phyloP scores from a whole-genome alignment of 2,113 vertebrate species.

The Tinamus guttatus region DNA sequence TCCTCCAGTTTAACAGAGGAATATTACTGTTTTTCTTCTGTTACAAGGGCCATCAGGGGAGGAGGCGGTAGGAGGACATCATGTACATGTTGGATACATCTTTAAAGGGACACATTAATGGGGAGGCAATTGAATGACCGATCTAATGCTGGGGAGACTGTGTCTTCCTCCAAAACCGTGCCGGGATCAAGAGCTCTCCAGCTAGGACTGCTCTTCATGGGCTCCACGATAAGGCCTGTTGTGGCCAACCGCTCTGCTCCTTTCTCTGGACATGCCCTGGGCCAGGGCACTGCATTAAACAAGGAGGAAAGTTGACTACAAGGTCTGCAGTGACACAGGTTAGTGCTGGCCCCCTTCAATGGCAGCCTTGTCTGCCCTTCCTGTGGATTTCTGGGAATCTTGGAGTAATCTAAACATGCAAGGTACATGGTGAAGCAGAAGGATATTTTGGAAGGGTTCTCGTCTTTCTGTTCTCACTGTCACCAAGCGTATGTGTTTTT shows the following conservation, averaged over 20 bases:
- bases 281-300: rapidly evolving
- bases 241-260: not conserved
- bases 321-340: not conserved
- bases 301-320: not conserved
- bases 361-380: too few relatives aligned
- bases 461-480: not conserved
- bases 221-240: rapidly evolving
- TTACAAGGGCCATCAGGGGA: not conserved
- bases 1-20: not conserved
- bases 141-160: rapidly evolving
- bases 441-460: not conserved
- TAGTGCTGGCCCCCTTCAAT: not conserved
- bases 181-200: not conserved
- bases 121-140: not conserved
- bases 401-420: not conserved
- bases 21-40: rapidly evolving
- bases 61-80: rapidly evolving
- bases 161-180: not conserved
- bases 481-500: not conserved
- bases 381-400: not conserved
- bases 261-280: not conserved
- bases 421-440: not conserved
- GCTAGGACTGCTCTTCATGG: not conserved
- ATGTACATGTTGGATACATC: rapidly evolving
- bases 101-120: not conserved